Base-by-base conservation (phyloP, 2,888 invertebrate species). In the Euplexia lucipara region DNA sequence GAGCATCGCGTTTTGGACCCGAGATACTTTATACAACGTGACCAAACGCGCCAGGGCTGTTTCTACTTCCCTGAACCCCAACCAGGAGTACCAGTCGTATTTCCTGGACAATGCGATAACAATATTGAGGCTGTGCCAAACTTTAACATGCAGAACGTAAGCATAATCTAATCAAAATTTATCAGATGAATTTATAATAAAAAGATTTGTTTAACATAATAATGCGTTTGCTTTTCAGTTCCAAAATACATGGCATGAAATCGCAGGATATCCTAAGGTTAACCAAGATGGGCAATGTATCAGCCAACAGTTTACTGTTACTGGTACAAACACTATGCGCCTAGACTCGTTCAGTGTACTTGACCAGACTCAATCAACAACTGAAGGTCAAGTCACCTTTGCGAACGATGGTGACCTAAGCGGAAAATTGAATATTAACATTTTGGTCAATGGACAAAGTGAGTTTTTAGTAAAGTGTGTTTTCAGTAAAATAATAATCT, bases 81-180 rank as follows among this genome's bases (percentile, higher is more conserved):
- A 16, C 78, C 78, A 1, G 89, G 86, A 3, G 83, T 79, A 0
- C 89, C 89, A 10, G 91, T 91, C 0, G 78, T 89, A 0, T 91
- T 92, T 78, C 89, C 88, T 9, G 93, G 93, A 44, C 88, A 88
- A 34, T 93, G 93, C 54, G 86, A 92, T 54, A 49, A 73, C 1
- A 86, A 20, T 26, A 87, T 92, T 20, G 53, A 77, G 16, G 90
- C 86, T 12, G 80, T 88, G 0, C 63, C 81, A 0, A 83, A 87
- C 67, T 93, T 93, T 47, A 79, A 88, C 69, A 65, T 87, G 34
- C 68, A 53, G 37, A 61, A 69, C 44, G 91, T 91, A 64, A 86
- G 84, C 22, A 7, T 0, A 20, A 45, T 8, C 10, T 8, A 60
- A 37, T 20, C n/a, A n/a, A n/a, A n/a, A n/a, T n/a, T n/a, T n/a